Evolutionary conservation across 1,140 invertebrate species (phyloP).

Genomic region (Caenorhabditis briggsae): DNA sequence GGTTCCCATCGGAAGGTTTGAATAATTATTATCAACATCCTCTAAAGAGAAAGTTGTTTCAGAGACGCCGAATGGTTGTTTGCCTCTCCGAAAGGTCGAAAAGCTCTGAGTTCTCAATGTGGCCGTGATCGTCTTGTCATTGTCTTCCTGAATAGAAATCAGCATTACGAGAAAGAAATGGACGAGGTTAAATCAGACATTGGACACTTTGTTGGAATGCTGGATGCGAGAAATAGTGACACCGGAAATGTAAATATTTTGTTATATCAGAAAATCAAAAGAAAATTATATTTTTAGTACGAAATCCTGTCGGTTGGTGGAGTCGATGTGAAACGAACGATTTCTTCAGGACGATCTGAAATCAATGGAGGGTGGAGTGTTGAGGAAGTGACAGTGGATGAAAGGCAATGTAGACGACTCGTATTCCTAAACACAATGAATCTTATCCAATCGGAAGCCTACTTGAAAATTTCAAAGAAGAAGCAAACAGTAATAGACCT

Average conservation of each 20-base stretch:
- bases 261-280: not conserved
- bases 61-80: constrained; percentile 74
- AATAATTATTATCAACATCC: not conserved
- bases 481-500: constrained; percentile 57
- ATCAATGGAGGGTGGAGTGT: constrained; percentile 74
- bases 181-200: constrained; percentile 3
- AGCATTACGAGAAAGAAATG: constrained; percentile 61
- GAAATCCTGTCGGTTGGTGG: constrained; percentile 70
- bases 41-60: not conserved
- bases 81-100: constrained; percentile 70
- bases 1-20: constrained; percentile 71
- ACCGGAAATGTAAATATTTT: not conserved
- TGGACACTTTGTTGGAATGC: constrained; percentile 39
- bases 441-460: constrained; percentile 73
- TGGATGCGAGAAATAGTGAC: constrained; percentile 9
- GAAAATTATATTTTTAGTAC: constrained; percentile 66
- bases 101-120: constrained; percentile 65
- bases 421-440: constrained; percentile 69
- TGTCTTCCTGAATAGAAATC: constrained; percentile 60
- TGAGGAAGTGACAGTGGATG: constrained; percentile 69
- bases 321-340: constrained; percentile 66
- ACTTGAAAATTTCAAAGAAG: constrained; percentile 67
- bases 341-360: constrained; percentile 68
- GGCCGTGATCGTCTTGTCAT: constrained; percentile 57
- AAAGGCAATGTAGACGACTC: constrained; percentile 64